phyloP scores from a whole-genome alignment of 2,113 vertebrate species.

The Garra rufa region DNA sequence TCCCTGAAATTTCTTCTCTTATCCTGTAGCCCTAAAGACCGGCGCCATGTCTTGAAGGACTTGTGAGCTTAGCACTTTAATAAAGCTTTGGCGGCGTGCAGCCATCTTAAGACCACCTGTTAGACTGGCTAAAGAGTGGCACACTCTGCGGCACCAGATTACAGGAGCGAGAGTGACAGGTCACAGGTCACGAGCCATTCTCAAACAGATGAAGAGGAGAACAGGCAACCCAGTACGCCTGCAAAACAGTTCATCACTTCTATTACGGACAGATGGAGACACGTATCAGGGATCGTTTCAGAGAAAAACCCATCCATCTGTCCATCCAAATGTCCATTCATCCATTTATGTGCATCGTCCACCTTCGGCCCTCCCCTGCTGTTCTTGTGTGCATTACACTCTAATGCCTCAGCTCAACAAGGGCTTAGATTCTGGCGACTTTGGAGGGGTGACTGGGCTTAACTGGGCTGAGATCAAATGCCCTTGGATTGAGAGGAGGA shows the following conservation, averaged over 20 bases:
- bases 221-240: neutral
- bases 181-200: slow-evolving; percentile 20
- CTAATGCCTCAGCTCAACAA: slow-evolving; percentile 79
- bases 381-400: slow-evolving; percentile 65
- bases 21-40: neutral
- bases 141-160: slow-evolving; percentile 12
- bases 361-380: neutral
- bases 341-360: slow-evolving; percentile 24
- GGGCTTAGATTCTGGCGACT: slow-evolving; percentile 75
- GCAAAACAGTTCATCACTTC: neutral
- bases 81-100: neutral
- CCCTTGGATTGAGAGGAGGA: slow-evolving; percentile 68
- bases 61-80: slow-evolving; percentile 13
- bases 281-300: neutral
- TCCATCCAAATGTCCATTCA: slow-evolving; percentile 37
- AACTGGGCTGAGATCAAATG: slow-evolving; percentile 67
- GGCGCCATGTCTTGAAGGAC: neutral
- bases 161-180: neutral
- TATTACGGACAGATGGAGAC: slow-evolving; percentile 25
- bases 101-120: slow-evolving; percentile 35
- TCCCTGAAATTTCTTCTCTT: neutral
- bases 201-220: neutral
- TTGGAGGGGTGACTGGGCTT: slow-evolving; percentile 63
- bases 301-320: slow-evolving; percentile 50
- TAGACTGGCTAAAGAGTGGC: slow-evolving; percentile 8